Evolutionary conservation across 2,797 vertebrate species (phyloP), one percentile per base, ranked within the genome.

Genomic region (Sparidentex hasta): DNA sequence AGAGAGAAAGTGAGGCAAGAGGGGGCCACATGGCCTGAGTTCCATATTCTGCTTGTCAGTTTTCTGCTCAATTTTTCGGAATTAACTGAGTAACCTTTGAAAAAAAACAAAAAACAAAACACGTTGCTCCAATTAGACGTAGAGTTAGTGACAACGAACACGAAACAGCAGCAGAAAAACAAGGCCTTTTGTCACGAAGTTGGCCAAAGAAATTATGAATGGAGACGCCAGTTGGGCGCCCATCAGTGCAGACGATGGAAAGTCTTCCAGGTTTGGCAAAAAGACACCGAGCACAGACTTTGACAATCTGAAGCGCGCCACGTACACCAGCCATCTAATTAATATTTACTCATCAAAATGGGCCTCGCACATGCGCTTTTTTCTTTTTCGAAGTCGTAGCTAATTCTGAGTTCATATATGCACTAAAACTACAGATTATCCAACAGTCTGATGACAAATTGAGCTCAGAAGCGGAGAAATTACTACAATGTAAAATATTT

Each of bases 21-120:
- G 63, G 79, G 27, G 27, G 75, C 81, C 83, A 82, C 78, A 63
- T 84, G 79, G 71, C 71, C 68, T 12, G 56, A 69, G 50, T 63
- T 77, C 77, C 51, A 27, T 59, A 29, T 51, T 70, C 54, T 46
- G 17, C n/a, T 65, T 56, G 74, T 21, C 38, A 46, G 29, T 14
- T 29, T 64, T 66, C 43, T 29, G 16, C 64, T 67, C 8, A 29
- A 56, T 11, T 29, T 73, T 73, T 73, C 25, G 62, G 17, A 38
- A 47, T 52, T 2, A 59, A 59, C 47, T 43, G 58, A 66, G 73
- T 75, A 13, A 43, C 12, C 12, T 64, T n/a, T 25, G 20, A 71
- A 71, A 57, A 62, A 47, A 83, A 62, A n/a, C n/a, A n/a, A n/a
- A n/a, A n/a, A n/a, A n/a, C n/a, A n/a, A n/a, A 46, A 23, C 9